phyloP scores from a whole-genome alignment of 1,140 invertebrate genomes.

The Aphaenogaster ashmeadi region DNA sequence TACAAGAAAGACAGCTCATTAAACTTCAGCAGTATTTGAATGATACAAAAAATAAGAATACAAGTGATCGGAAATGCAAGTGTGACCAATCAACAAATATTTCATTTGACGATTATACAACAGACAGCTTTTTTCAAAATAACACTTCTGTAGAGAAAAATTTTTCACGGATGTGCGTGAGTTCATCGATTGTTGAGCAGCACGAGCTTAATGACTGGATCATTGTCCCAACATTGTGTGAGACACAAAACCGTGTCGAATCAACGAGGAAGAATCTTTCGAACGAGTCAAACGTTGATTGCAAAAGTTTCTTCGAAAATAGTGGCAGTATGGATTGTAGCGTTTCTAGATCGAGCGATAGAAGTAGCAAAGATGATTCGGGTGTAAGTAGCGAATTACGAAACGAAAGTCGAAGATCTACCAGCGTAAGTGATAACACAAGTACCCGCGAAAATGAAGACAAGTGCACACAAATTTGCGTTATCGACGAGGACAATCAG shows the following conservation, averaged over 20 bases:
- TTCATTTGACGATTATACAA: neutral
- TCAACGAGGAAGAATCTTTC: neutral
- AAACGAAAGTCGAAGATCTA: slow-evolving; percentile 53
- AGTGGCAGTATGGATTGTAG: neutral
- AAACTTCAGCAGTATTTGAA: neutral
- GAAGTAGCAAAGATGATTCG: slow-evolving; percentile 80
- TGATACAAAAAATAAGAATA: neutral
- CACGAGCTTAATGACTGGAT: neutral
- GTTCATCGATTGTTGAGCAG: neutral
- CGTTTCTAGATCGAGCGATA: slow-evolving; percentile 63
- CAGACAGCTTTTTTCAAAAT: neutral
- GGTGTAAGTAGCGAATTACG: slow-evolving; percentile 71
- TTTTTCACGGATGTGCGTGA: neutral
- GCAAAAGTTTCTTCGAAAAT: neutral
- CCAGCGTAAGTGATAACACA: slow-evolving; percentile 13
- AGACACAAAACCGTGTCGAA: neutral
- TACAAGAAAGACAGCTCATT: neutral
- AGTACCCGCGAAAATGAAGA: slow-evolving; percentile 28
- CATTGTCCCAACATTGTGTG: neutral
- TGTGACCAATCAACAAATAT: slow-evolving; percentile 30
- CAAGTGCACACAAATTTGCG: slow-evolving; percentile 41
- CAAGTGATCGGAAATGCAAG: neutral
- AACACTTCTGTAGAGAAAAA: neutral
- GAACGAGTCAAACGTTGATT: neutral
- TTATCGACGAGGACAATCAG: neutral